phyloP scores from a whole-genome alignment of 2,113 vertebrate genomes.

The Glaucomys volans region DNA sequence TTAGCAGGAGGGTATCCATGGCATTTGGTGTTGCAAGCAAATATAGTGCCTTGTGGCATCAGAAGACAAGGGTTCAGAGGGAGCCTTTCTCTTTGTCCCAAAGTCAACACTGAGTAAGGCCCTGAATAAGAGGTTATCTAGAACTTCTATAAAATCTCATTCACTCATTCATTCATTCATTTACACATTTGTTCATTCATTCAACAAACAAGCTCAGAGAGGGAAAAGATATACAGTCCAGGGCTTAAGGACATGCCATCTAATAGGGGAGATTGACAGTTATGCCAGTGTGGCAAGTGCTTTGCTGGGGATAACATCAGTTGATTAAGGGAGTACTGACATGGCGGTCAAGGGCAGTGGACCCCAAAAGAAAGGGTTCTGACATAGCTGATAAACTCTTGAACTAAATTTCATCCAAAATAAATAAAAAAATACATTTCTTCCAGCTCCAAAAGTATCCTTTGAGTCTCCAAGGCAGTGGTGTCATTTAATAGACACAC shows the following conservation, averaged over 20 bases:
- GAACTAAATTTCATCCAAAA: neutral
- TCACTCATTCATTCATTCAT: neutral
- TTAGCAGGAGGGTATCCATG: neutral
- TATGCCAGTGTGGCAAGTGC: accelerated
- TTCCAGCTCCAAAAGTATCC: neutral
- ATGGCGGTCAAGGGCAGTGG: too few species aligned
- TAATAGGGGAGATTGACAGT: neutral
- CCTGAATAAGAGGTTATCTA: neutral
- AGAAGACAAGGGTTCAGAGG: neutral
- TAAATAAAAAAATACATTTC: too few species aligned
- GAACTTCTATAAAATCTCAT: neutral
- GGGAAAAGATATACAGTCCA: neutral
- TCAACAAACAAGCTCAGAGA: neutral
- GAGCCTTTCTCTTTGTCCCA: neutral
- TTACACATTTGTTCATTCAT: neutral
- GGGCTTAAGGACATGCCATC: neutral
- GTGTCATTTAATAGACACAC: neutral
- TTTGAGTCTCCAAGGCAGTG: neutral
- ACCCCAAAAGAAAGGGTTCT: neutral
- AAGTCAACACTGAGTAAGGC: neutral
- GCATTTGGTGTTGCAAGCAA: neutral
- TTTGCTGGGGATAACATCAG: neutral
- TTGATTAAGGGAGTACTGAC: neutral
- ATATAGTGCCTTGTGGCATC: neutral
- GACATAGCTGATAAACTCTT: neutral